Evolutionary conservation across 2,113 vertebrate genomes (phyloP).

Genomic region (Oophaga pumilio): DNA sequence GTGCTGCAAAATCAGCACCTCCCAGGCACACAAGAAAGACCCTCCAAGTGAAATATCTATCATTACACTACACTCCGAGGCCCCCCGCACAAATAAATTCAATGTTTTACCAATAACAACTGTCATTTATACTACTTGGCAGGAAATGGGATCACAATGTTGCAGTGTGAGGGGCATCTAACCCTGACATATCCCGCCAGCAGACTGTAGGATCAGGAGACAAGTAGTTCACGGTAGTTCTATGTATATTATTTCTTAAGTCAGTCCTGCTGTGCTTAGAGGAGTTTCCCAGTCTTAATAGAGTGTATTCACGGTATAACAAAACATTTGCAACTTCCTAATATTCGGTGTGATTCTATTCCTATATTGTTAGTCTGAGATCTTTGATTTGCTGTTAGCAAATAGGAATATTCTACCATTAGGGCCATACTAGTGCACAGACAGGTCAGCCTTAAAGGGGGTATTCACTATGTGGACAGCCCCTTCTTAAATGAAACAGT

Average conservation of each 20-base stretch:
- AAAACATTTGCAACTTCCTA: not conserved
- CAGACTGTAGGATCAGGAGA: not conserved
- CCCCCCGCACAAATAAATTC: slow-evolving; percentile 7
- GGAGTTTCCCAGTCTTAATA: not conserved
- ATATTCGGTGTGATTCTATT: not conserved
- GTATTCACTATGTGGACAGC: too few species aligned
- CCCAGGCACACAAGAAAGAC: not conserved
- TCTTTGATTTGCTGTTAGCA: too few species aligned
- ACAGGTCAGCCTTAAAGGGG: too few species aligned
- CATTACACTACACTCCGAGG: not conserved
- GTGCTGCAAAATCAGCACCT: slow-evolving; percentile 25
- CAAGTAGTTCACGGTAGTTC: not conserved
- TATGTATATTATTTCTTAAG: too few species aligned
- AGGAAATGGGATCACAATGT: slow-evolving; percentile 17
- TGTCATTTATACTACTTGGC: slow-evolving; percentile 37
- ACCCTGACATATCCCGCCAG: not conserved
- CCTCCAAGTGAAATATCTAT: slow-evolving; percentile 17
- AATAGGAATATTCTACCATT: too few species aligned
- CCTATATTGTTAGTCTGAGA: not conserved
- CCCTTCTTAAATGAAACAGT: too few species aligned
- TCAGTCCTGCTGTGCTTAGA: too few species aligned
- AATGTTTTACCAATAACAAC: slow-evolving; percentile 1
- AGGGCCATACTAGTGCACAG: too few species aligned
- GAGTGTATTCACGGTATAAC: not conserved
- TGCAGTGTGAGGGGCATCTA: not conserved